Evolutionary conservation across 2,113 vertebrate species (phyloP).

Genomic region (Platichthys stellatus): DNA sequence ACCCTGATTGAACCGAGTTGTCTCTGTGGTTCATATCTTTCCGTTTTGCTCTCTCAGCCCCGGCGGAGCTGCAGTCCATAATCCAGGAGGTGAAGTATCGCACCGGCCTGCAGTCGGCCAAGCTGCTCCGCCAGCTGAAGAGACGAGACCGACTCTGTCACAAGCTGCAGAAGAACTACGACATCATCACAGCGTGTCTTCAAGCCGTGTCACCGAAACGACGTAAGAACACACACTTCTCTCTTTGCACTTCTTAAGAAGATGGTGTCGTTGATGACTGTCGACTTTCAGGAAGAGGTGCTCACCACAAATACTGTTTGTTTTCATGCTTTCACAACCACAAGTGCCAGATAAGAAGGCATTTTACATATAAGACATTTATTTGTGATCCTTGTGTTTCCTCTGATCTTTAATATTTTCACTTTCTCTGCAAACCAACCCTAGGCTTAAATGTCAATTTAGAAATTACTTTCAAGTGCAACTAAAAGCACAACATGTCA

Average conservation of each 20-base stretch:
- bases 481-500: neutral
- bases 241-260: neutral
- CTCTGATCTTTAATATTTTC: neutral
- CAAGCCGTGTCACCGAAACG: conserved; percentile 96
- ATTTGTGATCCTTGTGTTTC: too few species aligned
- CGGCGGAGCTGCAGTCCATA: conserved; percentile 84
- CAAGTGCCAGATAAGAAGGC: too few species aligned
- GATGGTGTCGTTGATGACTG: too few species aligned
- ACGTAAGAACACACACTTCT: conserved; percentile 81
- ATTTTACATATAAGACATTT: too few species aligned
- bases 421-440: neutral
- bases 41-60: conserved; percentile 74
- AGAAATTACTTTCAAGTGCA: neutral
- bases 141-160: conserved; percentile 89
- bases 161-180: conserved; percentile 93
- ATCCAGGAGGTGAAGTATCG: conserved; percentile 90
- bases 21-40: neutral
- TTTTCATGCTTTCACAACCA: too few species aligned
- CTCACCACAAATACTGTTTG: too few species aligned
- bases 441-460: neutral
- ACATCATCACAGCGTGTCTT: conserved; percentile 93
- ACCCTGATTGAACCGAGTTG: too few species aligned
- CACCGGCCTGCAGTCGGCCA: conserved; percentile 89
- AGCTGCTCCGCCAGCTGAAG: conserved; percentile 92
- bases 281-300: too few species aligned